Percentiles rank a stretch among this genome's conserved stretches.
These are phyloP conservation scores for Dolichomitus sp. DNA, from an alignment of 2,888 invertebrate species.

Conservation along the genomic window DNA sequence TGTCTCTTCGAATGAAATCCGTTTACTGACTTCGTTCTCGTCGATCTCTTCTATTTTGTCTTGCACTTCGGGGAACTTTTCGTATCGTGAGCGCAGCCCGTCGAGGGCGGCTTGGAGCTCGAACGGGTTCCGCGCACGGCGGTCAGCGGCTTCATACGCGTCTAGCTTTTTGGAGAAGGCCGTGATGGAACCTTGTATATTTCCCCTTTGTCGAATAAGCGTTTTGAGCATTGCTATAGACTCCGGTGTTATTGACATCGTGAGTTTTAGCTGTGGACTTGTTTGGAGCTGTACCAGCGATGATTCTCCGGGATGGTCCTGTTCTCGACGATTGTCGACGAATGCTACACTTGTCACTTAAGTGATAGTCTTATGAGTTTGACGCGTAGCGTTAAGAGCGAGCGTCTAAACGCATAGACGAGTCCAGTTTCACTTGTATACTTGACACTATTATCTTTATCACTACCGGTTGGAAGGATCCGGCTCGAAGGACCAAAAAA, in stretches of 20 bases:
- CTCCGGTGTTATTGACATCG: not conserved
- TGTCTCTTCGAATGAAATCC: not conserved
- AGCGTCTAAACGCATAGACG: not conserved
- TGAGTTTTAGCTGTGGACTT: not conserved
- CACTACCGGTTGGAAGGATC: not conserved
- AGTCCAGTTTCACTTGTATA: not conserved
- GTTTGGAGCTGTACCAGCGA: not conserved
- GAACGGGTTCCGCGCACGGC: not conserved
- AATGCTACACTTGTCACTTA: not conserved
- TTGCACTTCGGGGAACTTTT: slow-evolving; percentile 15
- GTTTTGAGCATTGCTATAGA: not conserved
- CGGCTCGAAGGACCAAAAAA: slow-evolving; percentile 33
- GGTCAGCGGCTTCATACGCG: not conserved
- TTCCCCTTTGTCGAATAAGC: slow-evolving; percentile 7
- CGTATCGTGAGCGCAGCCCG: slow-evolving; percentile 20
- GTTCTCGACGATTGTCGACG: not conserved
- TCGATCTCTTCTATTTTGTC: slow-evolving; percentile 37
- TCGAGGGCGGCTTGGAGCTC: slow-evolving; percentile 45
- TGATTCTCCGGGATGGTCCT: slow-evolving; percentile 21
- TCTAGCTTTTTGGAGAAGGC: not conserved
- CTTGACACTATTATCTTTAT: not conserved
- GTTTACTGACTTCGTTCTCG: slow-evolving; percentile 26
- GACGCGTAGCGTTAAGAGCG: not conserved
- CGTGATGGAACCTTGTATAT: slow-evolving; percentile 28
- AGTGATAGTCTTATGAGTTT: not conserved